Conservation (phyloP, 2,797 vertebrate species). For the Lycodopsis pacificus region DNA sequence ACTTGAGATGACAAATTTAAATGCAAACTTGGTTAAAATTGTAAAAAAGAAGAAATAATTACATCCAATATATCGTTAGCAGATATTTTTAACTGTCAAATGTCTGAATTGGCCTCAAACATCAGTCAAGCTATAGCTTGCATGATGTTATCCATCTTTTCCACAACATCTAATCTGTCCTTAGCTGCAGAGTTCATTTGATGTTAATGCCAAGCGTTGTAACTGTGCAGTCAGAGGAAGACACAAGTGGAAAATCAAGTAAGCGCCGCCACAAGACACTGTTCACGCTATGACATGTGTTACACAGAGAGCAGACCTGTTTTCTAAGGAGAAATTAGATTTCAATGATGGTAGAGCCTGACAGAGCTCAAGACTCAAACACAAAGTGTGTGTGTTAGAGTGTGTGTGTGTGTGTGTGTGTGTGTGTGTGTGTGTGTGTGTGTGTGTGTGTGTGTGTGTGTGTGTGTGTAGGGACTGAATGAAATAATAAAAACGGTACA, state of each 20-base stretch:
- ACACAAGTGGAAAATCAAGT: conserved; percentile 41
- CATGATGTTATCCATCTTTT: conserved; percentile 5
- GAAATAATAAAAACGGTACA: conserved; percentile 12
- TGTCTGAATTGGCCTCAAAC: neutral
- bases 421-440: neutral
- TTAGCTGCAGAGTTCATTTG: conserved; percentile 33
- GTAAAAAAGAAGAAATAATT: neutral
- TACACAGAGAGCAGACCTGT: conserved; percentile 33
- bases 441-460: neutral
- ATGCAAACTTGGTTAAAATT: neutral
- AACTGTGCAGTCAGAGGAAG: conserved; percentile 23
- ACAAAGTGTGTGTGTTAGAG: conserved; percentile 1
- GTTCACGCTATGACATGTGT: conserved; percentile 37
- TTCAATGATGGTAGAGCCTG: conserved; percentile 42
- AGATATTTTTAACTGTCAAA: neutral
- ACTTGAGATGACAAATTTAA: neutral
- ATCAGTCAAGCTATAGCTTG: neutral
- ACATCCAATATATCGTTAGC: neutral
- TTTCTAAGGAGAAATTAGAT: conserved; percentile 46
- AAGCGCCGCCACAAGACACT: conserved; percentile 25
- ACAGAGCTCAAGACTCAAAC: conserved; percentile 21
- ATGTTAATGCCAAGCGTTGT: conserved; percentile 46
- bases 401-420: neutral
- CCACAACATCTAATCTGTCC: conserved; percentile 21
- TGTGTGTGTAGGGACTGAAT: neutral